phyloP scores from a whole-genome alignment of 2,888 invertebrate genomes.

The Melinaea marsaeus region DNA sequence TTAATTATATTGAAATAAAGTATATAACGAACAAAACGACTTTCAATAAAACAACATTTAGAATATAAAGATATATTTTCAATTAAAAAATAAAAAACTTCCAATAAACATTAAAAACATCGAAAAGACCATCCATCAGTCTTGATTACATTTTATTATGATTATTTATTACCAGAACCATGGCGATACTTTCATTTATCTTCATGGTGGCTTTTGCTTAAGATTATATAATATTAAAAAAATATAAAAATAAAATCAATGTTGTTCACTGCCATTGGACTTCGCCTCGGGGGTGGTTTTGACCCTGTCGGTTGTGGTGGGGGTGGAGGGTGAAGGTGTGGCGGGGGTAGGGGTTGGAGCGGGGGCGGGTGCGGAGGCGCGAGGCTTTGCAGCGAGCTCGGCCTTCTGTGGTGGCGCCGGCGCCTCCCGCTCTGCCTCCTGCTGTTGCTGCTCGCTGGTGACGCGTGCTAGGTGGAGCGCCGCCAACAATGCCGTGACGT shows the following conservation, averaged over 20 bases:
- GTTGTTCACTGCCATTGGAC: slow-evolving; percentile 46
- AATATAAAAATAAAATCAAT: slow-evolving; percentile 33
- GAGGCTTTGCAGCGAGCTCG: slow-evolving; percentile 32
- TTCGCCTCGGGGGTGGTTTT: slow-evolving; percentile 65
- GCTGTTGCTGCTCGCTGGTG: slow-evolving; percentile 57
- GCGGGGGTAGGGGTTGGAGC: slow-evolving; percentile 35
- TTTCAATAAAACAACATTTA: slow-evolving; percentile 26
- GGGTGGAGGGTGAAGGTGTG: slow-evolving; percentile 44
- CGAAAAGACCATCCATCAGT: slow-evolving; percentile 33
- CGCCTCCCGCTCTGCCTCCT: slow-evolving; percentile 39
- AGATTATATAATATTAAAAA: slow-evolving; percentile 31
- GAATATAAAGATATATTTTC: slow-evolving; percentile 21
- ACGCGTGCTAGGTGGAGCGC: slow-evolving; percentile 67
- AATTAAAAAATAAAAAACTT: slow-evolving; percentile 21
- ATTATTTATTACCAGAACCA: slow-evolving; percentile 52
- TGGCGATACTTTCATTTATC: slow-evolving; percentile 51
- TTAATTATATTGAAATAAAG: slow-evolving; percentile 23
- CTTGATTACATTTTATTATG: slow-evolving; percentile 24
- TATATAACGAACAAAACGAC: slow-evolving; percentile 3
- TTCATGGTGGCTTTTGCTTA: slow-evolving; percentile 46
- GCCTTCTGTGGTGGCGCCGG: slow-evolving; percentile 41
- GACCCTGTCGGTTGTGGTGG: slow-evolving; percentile 53
- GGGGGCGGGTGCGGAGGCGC: slow-evolving; percentile 31
- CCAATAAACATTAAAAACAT: slow-evolving; percentile 27
- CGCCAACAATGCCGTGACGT: slow-evolving; percentile 63